These are phyloP conservation scores for Anastrepha ludens DNA, from an alignment of 1,140 invertebrate genomes.

Conservation along the genomic window DNA sequence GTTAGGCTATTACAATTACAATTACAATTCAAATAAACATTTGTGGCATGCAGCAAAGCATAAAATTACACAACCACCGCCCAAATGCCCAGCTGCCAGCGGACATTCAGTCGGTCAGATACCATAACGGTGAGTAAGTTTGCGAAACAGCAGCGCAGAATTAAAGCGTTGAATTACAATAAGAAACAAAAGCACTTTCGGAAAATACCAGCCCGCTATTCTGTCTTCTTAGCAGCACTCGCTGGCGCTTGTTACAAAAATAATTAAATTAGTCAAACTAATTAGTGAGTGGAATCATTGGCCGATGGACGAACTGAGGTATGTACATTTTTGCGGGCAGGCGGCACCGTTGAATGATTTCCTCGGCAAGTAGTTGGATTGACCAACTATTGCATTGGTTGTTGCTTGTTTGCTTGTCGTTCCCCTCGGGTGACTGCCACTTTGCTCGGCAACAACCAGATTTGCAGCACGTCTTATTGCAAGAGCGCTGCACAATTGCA, in stretches of 20 bases:
- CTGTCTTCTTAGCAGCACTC: not conserved
- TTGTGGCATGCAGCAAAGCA: conserved; percentile 19
- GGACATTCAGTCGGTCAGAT: not conserved
- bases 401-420: not conserved
- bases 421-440: not conserved
- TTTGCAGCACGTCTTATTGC: not conserved
- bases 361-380: not conserved
- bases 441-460: not conserved
- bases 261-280: conserved; percentile 21
- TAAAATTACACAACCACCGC: conserved; percentile 30
- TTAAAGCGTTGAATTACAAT: not conserved
- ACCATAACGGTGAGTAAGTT: not conserved
- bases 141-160: not conserved
- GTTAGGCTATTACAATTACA: not conserved
- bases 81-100: not conserved
- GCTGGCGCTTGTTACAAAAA: not conserved
- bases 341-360: too few relatives aligned
- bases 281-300: not conserved
- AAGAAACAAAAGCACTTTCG: not conserved
- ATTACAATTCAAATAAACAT: conserved; percentile 39
- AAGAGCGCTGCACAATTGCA: not conserved
- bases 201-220: not conserved
- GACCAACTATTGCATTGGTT: not conserved
- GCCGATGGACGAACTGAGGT: not conserved
- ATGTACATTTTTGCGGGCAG: not conserved